Conservation (phyloP, 2,888 invertebrate genomes). For the Orthonychiurus folsomi region DNA sequence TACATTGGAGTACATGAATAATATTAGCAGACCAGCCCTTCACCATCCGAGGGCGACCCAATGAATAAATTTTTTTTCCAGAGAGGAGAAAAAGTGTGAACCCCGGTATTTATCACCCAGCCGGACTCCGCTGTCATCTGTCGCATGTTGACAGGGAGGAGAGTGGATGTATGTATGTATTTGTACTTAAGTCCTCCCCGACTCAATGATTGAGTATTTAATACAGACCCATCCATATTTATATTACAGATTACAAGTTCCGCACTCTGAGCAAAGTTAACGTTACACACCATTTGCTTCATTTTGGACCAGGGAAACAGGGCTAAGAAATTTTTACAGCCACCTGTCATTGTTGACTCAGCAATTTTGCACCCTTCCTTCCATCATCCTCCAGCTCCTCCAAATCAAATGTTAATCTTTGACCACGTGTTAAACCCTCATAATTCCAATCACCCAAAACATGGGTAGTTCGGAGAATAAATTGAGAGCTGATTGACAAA, state of each 20-base stretch:
- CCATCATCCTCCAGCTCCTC: slow-evolving; percentile 8
- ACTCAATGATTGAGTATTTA: slow-evolving; percentile 23
- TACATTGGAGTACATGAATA: too few relatives aligned
- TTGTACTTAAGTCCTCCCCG: slow-evolving; percentile 21
- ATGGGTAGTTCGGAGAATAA: too few relatives aligned
- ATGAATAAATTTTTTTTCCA: background rate
- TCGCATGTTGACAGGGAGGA: background rate
- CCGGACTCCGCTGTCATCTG: slow-evolving; percentile 9
- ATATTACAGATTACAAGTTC: slow-evolving; percentile 22
- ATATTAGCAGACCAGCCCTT: too few relatives aligned
- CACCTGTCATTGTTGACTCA: slow-evolving; percentile 41
- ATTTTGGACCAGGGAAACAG: background rate
- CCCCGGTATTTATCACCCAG: too few relatives aligned
- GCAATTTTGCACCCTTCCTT: slow-evolving; percentile 33
- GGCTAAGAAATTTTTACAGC: slow-evolving; percentile 28
- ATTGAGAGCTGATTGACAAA: too few relatives aligned
- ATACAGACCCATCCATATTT: slow-evolving; percentile 20
- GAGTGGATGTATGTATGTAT: slow-evolving; percentile 19
- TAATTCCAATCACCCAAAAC: too few relatives aligned
- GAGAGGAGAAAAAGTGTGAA: too few relatives aligned
- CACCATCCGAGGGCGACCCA: background rate
- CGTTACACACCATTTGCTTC: slow-evolving; percentile 27
- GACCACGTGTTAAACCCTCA: slow-evolving; percentile 14
- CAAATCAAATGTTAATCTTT: too few relatives aligned
- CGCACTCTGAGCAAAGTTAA: slow-evolving; percentile 12